These are phyloP conservation scores for Venustoraphidia nigricollis DNA, from an alignment of 2,888 invertebrate genomes.

Conservation along the genomic window DNA sequence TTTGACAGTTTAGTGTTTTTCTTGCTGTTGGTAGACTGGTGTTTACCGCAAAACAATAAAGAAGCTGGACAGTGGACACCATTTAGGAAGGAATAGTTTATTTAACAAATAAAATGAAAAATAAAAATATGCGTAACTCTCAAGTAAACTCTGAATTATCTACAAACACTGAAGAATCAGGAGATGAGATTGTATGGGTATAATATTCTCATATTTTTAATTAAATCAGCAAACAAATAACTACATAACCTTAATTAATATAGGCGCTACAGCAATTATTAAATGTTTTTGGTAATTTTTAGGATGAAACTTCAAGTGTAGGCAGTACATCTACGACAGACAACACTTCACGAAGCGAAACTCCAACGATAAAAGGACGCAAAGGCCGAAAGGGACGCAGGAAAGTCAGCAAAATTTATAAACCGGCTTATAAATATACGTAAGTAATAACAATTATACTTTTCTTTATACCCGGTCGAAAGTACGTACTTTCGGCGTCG, in stretches of 20 bases:
- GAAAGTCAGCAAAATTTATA: slow-evolving; percentile 41
- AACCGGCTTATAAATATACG: slow-evolving; percentile 66
- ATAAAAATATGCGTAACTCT: neutral
- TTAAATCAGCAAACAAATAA: neutral
- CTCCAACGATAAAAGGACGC: slow-evolving; percentile 50
- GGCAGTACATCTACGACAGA: slow-evolving; percentile 69
- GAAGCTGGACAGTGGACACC: neutral
- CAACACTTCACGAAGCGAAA: slow-evolving; percentile 66
- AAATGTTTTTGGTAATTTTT: slow-evolving; percentile 8
- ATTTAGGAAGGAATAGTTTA: neutral
- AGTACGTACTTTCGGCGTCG: no score
- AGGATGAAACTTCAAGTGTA: slow-evolving; percentile 69
- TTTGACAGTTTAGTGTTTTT: no score
- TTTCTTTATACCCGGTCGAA: no score
- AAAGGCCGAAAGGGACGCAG: slow-evolving; percentile 40
- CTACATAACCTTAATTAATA: no score
- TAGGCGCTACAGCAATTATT: no score
- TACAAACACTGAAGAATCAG: slow-evolving; percentile 35
- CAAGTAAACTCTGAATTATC: slow-evolving; percentile 18
- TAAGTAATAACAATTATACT: slow-evolving; percentile 24
- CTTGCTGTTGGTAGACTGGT: no score
- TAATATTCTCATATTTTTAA: neutral
- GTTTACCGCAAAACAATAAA: no score
- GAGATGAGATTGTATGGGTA: slow-evolving; percentile 33
- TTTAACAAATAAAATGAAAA: neutral